Conservation (phyloP, 2,113 vertebrate species). For the Eolophus roseicapilla region DNA sequence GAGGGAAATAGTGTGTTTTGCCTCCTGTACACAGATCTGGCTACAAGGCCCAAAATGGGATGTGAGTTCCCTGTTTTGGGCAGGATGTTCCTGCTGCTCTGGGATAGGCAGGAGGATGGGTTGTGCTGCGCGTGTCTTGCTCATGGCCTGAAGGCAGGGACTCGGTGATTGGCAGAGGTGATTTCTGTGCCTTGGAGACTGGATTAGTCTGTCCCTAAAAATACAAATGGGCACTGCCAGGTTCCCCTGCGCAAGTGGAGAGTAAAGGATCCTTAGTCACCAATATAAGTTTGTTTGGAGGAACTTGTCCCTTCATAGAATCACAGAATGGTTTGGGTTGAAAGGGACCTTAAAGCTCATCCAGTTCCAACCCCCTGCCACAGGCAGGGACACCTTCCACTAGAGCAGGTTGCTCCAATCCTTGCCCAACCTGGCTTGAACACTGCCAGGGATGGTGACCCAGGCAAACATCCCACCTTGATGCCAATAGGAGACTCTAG, state of each 20-base stretch:
- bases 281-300: background rate
- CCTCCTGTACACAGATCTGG: background rate
- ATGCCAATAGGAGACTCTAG: background rate
- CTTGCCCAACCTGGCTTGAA: background rate
- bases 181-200: background rate
- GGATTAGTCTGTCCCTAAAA: background rate
- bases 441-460: background rate
- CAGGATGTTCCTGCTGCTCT: background rate
- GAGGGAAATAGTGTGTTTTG: rapidly evolving
- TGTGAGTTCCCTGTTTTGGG: background rate
- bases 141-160: background rate
- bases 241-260: background rate
- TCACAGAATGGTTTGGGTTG: background rate
- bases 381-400: too few species aligned
- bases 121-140: background rate
- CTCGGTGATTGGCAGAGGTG: background rate
- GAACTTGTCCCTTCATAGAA: background rate
- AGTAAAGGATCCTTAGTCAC: background rate
- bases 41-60: background rate
- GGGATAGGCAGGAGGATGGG: background rate
- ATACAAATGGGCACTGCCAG: background rate
- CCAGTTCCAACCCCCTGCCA: too few species aligned
- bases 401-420: too few species aligned
- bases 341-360: too few species aligned
- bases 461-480: background rate